Percentiles rank a stretch among this genome's conserved stretches.
Conservation (phyloP, 2,888 invertebrate genomes). For the Eupithecia pulchellata region DNA sequence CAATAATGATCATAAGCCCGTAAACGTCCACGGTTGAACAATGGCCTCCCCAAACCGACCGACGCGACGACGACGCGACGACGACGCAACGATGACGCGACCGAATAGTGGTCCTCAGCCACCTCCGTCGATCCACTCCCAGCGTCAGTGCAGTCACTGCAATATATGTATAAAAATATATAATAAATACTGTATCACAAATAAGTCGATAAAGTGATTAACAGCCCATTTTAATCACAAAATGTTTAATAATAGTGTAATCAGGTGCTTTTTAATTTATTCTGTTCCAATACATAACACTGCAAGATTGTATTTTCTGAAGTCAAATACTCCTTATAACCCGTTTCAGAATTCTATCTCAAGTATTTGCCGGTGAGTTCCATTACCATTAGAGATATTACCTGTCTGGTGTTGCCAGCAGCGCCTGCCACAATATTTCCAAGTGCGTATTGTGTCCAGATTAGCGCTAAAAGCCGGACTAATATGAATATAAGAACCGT, state of each 20-base stretch:
- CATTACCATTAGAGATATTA: constrained; percentile 36
- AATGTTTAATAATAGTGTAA: background rate
- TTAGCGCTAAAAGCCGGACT: constrained; percentile 21
- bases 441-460: constrained; percentile 10
- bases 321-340: constrained; percentile 32
- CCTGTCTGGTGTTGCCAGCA: constrained; percentile 53
- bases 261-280: background rate
- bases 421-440: constrained; percentile 71
- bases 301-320: constrained; percentile 18
- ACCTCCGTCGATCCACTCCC: background rate
- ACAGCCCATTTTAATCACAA: too few relatives aligned
- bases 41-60: background rate
- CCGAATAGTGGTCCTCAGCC: background rate
- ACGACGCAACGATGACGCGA: too few relatives aligned
- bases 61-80: too few relatives aligned
- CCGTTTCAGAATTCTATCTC: constrained; percentile 40
- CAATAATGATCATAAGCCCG: background rate
- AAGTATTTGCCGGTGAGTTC: constrained; percentile 25
- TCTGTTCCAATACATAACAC: constrained; percentile 10
- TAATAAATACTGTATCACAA: too few relatives aligned
- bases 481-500: constrained; percentile 1
- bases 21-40: background rate
- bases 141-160: too few relatives aligned
- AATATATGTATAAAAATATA: too few relatives aligned
- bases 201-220: too few relatives aligned